These are phyloP conservation scores for Sebastes fasciatus DNA, from an alignment of 2,113 vertebrate species.

Conservation along the genomic window DNA sequence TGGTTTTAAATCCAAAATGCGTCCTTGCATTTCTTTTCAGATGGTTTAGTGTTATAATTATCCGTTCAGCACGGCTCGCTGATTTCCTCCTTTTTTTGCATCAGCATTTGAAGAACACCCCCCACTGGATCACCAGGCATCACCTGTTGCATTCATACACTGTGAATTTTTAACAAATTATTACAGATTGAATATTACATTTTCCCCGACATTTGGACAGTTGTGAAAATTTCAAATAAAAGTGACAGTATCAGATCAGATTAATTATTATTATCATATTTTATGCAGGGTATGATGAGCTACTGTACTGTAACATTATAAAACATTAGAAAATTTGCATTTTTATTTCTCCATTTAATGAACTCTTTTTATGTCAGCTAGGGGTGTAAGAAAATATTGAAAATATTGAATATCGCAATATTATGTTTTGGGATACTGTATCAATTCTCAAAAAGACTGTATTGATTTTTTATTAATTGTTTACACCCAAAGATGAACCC, in stretches of 20 bases:
- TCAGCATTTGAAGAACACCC: background rate
- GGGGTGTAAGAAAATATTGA: too few species aligned
- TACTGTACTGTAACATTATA: background rate
- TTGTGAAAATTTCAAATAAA: too few species aligned
- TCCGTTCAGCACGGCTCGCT: background rate
- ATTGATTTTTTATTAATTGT: too few species aligned
- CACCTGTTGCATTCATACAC: background rate
- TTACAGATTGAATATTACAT: background rate
- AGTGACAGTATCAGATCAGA: background rate
- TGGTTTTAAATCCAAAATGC: background rate
- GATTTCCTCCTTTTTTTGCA: background rate
- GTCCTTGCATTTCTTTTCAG: background rate
- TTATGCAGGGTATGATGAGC: background rate
- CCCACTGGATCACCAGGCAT: background rate
- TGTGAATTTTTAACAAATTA: background rate
- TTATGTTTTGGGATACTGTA: too few species aligned
- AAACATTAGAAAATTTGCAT: background rate
- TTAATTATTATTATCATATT: background rate
- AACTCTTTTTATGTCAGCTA: background rate
- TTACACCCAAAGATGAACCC: too few species aligned
- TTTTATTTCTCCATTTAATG: background rate
- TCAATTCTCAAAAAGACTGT: too few species aligned
- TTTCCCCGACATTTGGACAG: background rate
- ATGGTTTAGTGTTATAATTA: background rate
- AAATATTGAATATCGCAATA: too few species aligned